Base-by-base conservation (phyloP, 2,888 invertebrate species). In the Drosophila cognata region DNA sequence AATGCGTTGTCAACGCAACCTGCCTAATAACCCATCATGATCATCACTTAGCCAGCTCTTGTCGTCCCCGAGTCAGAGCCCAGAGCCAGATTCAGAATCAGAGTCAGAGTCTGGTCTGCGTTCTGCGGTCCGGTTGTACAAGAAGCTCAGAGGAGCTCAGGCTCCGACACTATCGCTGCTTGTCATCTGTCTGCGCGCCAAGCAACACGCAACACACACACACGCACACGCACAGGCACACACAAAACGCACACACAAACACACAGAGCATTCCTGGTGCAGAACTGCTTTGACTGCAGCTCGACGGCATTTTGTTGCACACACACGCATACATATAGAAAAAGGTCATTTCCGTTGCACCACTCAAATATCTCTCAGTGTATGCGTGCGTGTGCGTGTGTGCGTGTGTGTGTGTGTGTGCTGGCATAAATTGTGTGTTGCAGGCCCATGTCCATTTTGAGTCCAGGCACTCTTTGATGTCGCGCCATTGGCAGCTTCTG, bases 21-120 rank as follows among this genome's bases (percentile, higher is more conserved):
- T 82, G 83, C 89, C 88, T 88, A 88, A 88, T 89, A 89, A 88
- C 89, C 88, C 88, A 89, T 89, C 88, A 88, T 84, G 86, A 89
- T 85, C 89, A 85, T 89, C 88, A 89, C 85, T 88, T 85, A 89
- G 77, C 74, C 69, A 25, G 16, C 46, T 25, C 46, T 25, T 46
- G 46, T 46, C 46, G 46, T 46, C 46, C 46, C 46, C 25, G 16
- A n/a, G n/a, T n/a, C 41, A 10, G 18, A 46, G 16, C 25, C 46
- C 21, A 46, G 21, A 4, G 1, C 8, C 38, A 16, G 13, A 13
- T 2, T 21, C 43, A 21, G 43, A 21, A 0, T 13, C 41, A 13
- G 28, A 57, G 11, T 5, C 50, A 7, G 52, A 52, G 52, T 21
- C 13, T 31, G 52, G 28, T 28, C 50, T 28, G 50, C 25, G 6